Percentiles rank a stretch among this genome's conserved stretches.
Evolutionary conservation across 1,140 invertebrate genomes (phyloP).

Genomic region (Drosophila pallidifrons): DNA sequence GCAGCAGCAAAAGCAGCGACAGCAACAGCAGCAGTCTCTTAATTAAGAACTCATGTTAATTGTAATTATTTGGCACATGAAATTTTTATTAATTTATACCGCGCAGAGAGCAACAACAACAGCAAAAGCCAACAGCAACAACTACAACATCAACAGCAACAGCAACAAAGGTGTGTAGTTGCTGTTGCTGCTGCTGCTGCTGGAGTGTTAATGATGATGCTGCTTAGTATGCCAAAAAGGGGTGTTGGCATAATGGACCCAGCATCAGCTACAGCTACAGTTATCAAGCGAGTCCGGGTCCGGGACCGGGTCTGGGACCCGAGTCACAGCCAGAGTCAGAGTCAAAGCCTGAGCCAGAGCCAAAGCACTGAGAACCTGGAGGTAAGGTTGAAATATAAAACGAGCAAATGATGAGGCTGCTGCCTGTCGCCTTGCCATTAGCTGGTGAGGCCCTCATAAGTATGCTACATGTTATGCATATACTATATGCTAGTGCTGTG

Average conservation of each 20-base stretch:
- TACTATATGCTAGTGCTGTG: conserved; percentile 36
- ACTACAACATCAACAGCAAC: conserved; percentile 28
- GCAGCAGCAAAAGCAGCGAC: conserved; percentile 1
- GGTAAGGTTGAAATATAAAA: conserved; percentile 68
- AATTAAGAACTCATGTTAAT: conserved; percentile 85
- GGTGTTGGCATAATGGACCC: conserved; percentile 30
- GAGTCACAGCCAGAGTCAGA: neutral
- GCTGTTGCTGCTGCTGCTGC: conserved; percentile 44
- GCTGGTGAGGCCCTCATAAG: conserved; percentile 53
- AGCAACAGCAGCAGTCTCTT: conserved; percentile 61
- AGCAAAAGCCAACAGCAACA: conserved; percentile 86
- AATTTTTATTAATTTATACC: conserved; percentile 85
- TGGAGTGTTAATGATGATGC: conserved; percentile 42
- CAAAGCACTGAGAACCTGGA: neutral
- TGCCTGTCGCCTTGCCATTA: conserved; percentile 37
- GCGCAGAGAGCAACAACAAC: conserved; percentile 72
- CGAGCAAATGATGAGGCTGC: conserved; percentile 75
- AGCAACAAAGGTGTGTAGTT: conserved; percentile 51
- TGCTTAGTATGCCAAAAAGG: conserved; percentile 70
- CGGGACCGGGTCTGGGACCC: conserved; percentile 11
- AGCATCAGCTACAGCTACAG: conserved; percentile 26
- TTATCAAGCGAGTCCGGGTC: conserved; percentile 25
- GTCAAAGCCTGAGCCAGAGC: neutral
- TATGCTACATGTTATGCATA: conserved; percentile 53
- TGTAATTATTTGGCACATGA: conserved; percentile 85